Base-by-base conservation (phyloP, 2,888 invertebrate genomes). In the Diadromus collaris region DNA sequence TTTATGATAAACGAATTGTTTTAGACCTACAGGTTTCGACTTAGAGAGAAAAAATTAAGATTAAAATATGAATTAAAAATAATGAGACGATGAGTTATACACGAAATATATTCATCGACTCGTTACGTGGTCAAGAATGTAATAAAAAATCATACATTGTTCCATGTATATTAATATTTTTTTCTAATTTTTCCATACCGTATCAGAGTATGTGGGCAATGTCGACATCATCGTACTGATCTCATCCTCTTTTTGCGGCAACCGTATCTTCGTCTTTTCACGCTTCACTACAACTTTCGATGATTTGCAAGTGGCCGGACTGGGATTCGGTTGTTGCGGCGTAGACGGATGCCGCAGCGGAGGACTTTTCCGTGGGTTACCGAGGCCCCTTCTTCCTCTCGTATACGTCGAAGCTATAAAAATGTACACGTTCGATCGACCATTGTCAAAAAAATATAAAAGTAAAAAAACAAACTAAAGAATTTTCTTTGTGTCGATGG, bases 181-280 rank as follows among this genome's bases (percentile, higher is more conserved):
- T 13, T 10, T 2, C 27, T 9, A 54, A 13, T 27, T 54, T n/a
- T 27, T 29, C 54, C 82, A 81, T 82, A 87, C 89, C 76, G 85
- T 80, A 72, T 88, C 89, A 6, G 87, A 86, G 77, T 89, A 86
- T 38, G 86, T 82, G 58, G 86, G 84, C 41, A 90, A 76, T 68
- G 83, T 85, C 76, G 90, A 89, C 88, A 91, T 90, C 83, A 90
- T 86, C 10, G 91, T 91, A 75, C 85, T 86, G 64, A 91, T 88
- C 70, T 91, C 89, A 76, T 89, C 91, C 34, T 90, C 90, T 77
- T 86, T 89, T 2, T 82, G 80, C 3, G 84, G 86, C 21, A 83
- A 70, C 34, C 78, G 79, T 63, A 85, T 86, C 81, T 82, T 87
- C 0, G 71, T 67, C 27, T 41, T 73, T 56, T 77, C 67, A 16